Evolutionary conservation across 2,888 invertebrate species (phyloP).

Genomic region (Thereva unica): DNA sequence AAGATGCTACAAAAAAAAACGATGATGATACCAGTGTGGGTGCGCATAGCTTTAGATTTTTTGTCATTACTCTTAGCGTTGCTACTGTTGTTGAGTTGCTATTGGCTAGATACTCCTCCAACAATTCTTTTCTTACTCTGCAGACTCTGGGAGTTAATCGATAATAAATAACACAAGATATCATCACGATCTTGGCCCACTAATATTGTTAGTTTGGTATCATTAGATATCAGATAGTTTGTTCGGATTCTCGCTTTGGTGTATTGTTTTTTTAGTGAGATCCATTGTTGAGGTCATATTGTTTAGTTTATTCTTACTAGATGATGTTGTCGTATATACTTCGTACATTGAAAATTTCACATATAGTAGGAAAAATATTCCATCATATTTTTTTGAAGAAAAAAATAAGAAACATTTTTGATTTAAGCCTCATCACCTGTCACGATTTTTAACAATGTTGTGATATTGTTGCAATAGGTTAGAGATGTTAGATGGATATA

Average conservation of each 20-base stretch:
- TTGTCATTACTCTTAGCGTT: constrained; percentile 10
- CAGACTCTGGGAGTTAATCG: constrained; percentile 18
- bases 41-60: neutral
- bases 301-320: too few species aligned
- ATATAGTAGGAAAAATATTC: too few species aligned
- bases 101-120: neutral
- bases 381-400: too few species aligned
- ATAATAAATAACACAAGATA: constrained; percentile 41
- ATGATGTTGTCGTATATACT: too few species aligned
- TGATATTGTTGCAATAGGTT: too few species aligned
- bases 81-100: neutral
- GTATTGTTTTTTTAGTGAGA: constrained; percentile 14
- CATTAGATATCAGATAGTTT: constrained; percentile 27
- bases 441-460: too few species aligned
- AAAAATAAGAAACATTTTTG: too few species aligned
- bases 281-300: constrained; percentile 13
- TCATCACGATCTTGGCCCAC: constrained; percentile 43
- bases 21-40: too few species aligned
- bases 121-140: constrained; percentile 8
- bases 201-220: constrained; percentile 36
- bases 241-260: neutral
- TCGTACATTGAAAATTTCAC: too few species aligned
- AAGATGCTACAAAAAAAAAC: too few species aligned
- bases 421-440: too few species aligned
- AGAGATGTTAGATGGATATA: too few species aligned